Conservation (phyloP, 92 coral and sea anemone genomes). For the Micromussa lordhowensis region DNA sequence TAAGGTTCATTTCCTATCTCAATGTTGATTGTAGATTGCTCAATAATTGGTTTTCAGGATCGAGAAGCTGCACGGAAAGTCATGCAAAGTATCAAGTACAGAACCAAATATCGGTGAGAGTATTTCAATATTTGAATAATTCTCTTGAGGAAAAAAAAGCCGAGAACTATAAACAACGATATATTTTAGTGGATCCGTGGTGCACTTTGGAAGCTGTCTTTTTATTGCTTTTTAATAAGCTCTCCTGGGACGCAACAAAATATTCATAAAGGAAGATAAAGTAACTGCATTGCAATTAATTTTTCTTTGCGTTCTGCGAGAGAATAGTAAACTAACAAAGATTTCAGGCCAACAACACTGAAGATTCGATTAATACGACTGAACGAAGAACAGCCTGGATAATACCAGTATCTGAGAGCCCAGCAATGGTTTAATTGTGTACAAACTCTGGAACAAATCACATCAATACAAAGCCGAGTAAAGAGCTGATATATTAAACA, state of each 20-base stretch:
- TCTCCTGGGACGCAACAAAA: conserved; percentile 9
- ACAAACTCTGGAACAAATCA: not conserved
- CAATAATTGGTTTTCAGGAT: conserved; percentile 40
- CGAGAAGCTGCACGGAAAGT: conserved; percentile 24
- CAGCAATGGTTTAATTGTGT: not conserved
- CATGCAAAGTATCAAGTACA: not conserved
- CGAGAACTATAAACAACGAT: not conserved
- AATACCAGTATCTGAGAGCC: not conserved
- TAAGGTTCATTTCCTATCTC: conserved; percentile 42
- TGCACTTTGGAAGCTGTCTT: not conserved
- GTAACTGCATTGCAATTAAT: conserved; percentile 8
- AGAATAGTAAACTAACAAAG: conserved; percentile 14
- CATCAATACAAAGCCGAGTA: too few species aligned
- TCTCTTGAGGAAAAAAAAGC: not conserved
- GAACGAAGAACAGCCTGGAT: not conserved
- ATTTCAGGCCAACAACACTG: not conserved
- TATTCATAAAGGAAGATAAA: conserved; percentile 34
- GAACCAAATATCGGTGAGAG: conserved; percentile 9
- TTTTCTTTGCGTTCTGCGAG: not conserved
- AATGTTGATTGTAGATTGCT: conserved; percentile 31
- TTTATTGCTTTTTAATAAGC: conserved; percentile 12
- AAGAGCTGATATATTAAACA: not conserved
- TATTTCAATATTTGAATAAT: not conserved
- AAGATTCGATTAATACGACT: not conserved
- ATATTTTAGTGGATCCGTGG: not conserved